These are phyloP conservation scores for Moxostoma hubbsi DNA, from an alignment of 2,797 vertebrate species.

Conservation along the genomic window DNA sequence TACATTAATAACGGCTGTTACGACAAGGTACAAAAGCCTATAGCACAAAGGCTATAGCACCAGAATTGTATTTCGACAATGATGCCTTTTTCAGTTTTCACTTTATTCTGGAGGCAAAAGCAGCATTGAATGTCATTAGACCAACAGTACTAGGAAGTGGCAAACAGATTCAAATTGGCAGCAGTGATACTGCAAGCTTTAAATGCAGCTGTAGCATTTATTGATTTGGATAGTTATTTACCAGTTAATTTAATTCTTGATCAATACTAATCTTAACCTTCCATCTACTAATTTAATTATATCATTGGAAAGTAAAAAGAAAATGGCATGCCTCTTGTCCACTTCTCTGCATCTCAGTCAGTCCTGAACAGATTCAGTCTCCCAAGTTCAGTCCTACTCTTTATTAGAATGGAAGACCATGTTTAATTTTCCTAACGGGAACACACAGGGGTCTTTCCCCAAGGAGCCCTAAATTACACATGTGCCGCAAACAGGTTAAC, in stretches of 20 bases:
- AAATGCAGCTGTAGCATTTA: constrained; percentile 15
- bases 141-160: background rate
- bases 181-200: constrained; percentile 13
- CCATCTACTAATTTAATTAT: constrained; percentile 26
- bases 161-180: constrained; percentile 12
- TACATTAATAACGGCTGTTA: background rate
- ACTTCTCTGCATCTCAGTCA: background rate
- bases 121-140: constrained; percentile 18
- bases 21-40: background rate
- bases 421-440: constrained; percentile 29
- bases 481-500: constrained; percentile 54
- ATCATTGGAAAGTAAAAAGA: background rate
- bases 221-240: constrained; percentile 48
- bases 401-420: constrained; percentile 14
- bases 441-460: constrained; percentile 9
- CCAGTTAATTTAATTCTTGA: constrained; percentile 46
- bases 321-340: background rate
- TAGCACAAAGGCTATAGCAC: background rate
- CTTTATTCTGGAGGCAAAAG: constrained; percentile 11
- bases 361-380: background rate
- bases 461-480: constrained; percentile 42
- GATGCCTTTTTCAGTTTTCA: constrained; percentile 11
- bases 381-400: constrained; percentile 25
- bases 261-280: constrained; percentile 45
- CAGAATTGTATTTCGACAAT: constrained; percentile 2